Evolutionary conservation across 1,140 invertebrate genomes (phyloP).

Genomic region (Zaprionus ornatus): DNA sequence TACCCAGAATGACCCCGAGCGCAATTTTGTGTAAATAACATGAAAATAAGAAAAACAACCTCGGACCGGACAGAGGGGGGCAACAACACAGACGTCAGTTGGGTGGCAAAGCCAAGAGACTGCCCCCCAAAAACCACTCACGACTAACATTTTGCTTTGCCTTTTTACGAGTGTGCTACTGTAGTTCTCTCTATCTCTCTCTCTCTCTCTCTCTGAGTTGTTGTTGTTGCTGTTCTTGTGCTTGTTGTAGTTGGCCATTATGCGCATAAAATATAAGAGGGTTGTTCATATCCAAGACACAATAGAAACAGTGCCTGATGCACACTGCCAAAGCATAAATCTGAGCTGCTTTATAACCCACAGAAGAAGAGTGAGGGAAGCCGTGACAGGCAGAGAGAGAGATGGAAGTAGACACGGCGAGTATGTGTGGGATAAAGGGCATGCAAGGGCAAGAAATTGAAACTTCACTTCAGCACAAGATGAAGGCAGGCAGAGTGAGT

Average conservation of each 20-base stretch:
- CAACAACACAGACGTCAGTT: constrained; percentile 8
- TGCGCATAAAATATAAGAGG: constrained; percentile 82
- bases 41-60: constrained; percentile 79
- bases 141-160: constrained; percentile 39
- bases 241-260: constrained; percentile 72
- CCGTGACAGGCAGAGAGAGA: not conserved
- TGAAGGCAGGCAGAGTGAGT: no score
- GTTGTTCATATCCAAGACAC: constrained; percentile 75
- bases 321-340: constrained; percentile 63
- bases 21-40: constrained; percentile 82
- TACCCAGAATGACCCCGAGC: constrained; percentile 69
- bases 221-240: constrained; percentile 27
- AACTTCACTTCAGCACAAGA: constrained; percentile 33
- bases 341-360: constrained; percentile 58
- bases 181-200: constrained; percentile 4
- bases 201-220: not conserved
- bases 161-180: constrained; percentile 45
- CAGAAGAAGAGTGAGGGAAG: not conserved
- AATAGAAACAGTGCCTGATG: constrained; percentile 58
- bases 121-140: constrained; percentile 43
- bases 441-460: constrained; percentile 38
- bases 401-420: not conserved
- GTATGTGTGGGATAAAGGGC: not conserved
- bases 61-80: constrained; percentile 26
- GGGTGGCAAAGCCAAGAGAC: constrained; percentile 1